Base-by-base conservation (phyloP, 1,140 invertebrate genomes). In the Cydia fagiglandana region DNA sequence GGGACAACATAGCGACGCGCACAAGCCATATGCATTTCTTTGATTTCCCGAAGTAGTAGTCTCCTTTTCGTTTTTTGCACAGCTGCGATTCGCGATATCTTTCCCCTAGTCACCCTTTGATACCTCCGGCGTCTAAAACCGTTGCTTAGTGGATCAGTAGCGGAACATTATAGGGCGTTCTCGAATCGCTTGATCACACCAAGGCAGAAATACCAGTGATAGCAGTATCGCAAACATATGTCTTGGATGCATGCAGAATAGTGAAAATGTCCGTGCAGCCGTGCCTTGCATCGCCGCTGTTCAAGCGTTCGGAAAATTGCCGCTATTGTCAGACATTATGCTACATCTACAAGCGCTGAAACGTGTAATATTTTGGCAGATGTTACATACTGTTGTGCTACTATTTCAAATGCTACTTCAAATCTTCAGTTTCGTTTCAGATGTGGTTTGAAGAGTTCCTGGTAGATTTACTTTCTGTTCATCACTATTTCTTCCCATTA, bases 301-400 rank as follows among this genome's bases (percentile, higher is more conserved):
- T 34, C 53, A 77, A 77, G 68, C 53, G 47, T 13, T 68, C 53
- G 76, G 76, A 77, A 77, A 77, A 77, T 77, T 77, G 73, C 73
- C 20, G 50, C 56, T 64, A 34, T 64, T 41, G 66, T 70, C 66
- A 70, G 66, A 17, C 66, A 45, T 68, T 30, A 66, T 34, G 64
- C 28, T 34, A 13, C 64, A 68, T 68, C 12, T 13, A 73, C 70
- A 28, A 24, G 13, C 17, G 70, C 15, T 68, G 38, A 41, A 73
- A 73, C 28, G 41, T 66, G 30, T 66, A 70, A 70, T 70, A 68
- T 70, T 38, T 70, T 70, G 66, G 34, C 66, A 41, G 13, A 70
- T 17, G 34, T 20, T 70, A 38, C 34, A 70, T 70, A 41, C 15
- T 17, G 34, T 24, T 24, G 10, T 1, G 13, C 15, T 20, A 24